A percentile compares a stretch with the other conserved stretches of the same genome.
phyloP scores from a whole-genome alignment of 1,140 invertebrate species.

The Latrodectus geometricus region DNA sequence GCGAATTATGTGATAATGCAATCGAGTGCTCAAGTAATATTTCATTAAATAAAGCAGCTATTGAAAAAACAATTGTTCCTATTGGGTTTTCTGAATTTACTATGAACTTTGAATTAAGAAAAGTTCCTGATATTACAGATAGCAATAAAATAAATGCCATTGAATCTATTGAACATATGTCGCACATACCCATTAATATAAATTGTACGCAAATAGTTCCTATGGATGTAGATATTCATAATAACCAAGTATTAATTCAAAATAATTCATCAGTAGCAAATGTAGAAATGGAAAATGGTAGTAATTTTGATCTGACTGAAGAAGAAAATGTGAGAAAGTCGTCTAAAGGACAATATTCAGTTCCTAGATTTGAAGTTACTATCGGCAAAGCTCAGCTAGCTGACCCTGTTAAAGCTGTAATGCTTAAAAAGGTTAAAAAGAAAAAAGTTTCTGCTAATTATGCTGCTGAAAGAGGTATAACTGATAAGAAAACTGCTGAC shows the following conservation, averaged over 20 bases:
- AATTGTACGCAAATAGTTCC: constrained; percentile 19
- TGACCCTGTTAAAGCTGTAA: constrained; percentile 74
- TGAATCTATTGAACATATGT: constrained; percentile 12
- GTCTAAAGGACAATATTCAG: constrained; percentile 66
- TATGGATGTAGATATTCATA: not conserved
- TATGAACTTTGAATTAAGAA: constrained; percentile 14
- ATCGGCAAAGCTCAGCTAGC: constrained; percentile 74
- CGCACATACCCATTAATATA: constrained; percentile 3
- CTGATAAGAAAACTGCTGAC: constrained; percentile 80
- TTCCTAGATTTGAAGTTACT: constrained; percentile 78
- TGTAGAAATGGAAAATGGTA: not conserved
- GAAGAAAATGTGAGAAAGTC: constrained; percentile 12
- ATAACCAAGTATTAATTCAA: too few relatives aligned
- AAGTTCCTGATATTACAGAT: constrained; percentile 19
- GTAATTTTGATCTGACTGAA: constrained; percentile 16
- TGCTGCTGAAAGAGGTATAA: constrained; percentile 79
- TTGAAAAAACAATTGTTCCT: constrained; percentile 31
- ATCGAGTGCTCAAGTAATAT: too few relatives aligned
- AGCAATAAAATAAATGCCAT: not conserved
- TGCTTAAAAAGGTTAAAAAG: constrained; percentile 83
- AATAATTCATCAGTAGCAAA: too few relatives aligned
- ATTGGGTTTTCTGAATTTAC: constrained; percentile 19
- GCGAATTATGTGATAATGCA: not conserved
- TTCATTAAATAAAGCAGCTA: not conserved
- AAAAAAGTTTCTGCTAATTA: constrained; percentile 77